Evolutionary conservation across 1,140 invertebrate genomes (phyloP).

Genomic region (Zaprionus kolodkinae): DNA sequence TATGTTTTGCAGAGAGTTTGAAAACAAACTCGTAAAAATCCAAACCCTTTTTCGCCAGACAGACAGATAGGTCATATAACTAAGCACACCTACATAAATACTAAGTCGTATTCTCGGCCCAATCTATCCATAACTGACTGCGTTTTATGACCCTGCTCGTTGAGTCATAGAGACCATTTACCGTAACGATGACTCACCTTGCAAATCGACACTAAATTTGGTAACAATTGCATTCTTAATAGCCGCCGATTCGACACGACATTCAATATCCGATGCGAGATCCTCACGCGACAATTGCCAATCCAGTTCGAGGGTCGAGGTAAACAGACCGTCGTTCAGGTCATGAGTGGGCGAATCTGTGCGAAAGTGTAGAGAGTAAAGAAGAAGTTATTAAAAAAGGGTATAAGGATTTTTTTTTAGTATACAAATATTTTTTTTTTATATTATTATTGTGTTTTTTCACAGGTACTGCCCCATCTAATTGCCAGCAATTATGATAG

Average conservation of each 20-base stretch:
- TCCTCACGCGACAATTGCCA: slow-evolving; percentile 90
- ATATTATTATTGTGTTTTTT: slow-evolving; percentile 1
- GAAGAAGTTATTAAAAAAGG: not conserved
- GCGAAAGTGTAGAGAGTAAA: not conserved
- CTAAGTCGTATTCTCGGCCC: slow-evolving; percentile 16
- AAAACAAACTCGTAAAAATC: slow-evolving; percentile 54
- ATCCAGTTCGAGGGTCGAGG: slow-evolving; percentile 87
- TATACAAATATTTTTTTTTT: not conserved
- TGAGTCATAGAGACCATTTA: slow-evolving; percentile 19
- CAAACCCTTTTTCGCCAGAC: slow-evolving; percentile 28
- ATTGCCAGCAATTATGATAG: slow-evolving; percentile 55
- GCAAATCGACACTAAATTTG: slow-evolving; percentile 90
- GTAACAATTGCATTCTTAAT: slow-evolving; percentile 85
- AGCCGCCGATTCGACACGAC: slow-evolving; percentile 90
- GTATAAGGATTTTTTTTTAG: not conserved
- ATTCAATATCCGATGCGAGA: slow-evolving; percentile 90
- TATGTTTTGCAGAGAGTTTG: slow-evolving; percentile 36
- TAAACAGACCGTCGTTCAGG: slow-evolving; percentile 87
- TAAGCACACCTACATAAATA: slow-evolving; percentile 45
- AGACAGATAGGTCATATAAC: slow-evolving; percentile 33
- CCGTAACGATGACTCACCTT: slow-evolving; percentile 86
- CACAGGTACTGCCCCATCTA: slow-evolving; percentile 22
- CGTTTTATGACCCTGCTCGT: slow-evolving; percentile 1
- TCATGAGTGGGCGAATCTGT: slow-evolving; percentile 79
- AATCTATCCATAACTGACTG: slow-evolving; percentile 14